Conservation (phyloP, 1,140 invertebrate species). For the Panulirus ornatus region DNA sequence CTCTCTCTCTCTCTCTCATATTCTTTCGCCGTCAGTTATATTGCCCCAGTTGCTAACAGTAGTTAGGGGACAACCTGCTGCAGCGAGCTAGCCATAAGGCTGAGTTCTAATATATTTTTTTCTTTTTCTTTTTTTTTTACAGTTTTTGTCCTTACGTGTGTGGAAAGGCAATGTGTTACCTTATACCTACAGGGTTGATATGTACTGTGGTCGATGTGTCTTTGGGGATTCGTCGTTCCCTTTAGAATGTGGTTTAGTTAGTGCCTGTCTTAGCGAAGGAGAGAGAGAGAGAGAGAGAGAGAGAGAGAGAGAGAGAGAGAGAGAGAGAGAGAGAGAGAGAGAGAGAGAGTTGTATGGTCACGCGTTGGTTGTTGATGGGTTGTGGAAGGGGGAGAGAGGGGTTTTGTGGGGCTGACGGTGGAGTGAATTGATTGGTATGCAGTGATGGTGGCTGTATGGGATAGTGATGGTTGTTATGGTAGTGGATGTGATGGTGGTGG, state of each 20-base stretch:
- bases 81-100: too few species aligned
- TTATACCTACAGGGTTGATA: too few species aligned
- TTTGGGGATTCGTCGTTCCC: too few species aligned
- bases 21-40: too few species aligned
- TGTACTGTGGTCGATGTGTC: too few species aligned
- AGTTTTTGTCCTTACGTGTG: too few species aligned
- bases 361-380: not conserved
- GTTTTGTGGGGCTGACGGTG: not conserved
- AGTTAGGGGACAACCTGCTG: not conserved
- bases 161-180: too few species aligned
- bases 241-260: too few species aligned
- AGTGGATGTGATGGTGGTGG: not conserved
- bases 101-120: too few species aligned
- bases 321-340: not conserved
- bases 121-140: too few species aligned
- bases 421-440: not conserved
- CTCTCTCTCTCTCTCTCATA: not conserved
- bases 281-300: slow-evolving; percentile 23
- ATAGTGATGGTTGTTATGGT: not conserved
- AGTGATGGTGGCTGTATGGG: not conserved
- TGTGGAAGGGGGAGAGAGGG: not conserved
- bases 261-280: not conserved
- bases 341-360: too few species aligned
- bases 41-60: not conserved
- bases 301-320: slow-evolving; percentile 29